phyloP scores from a whole-genome alignment of 2,888 invertebrate species.

The Nomada lathburiana region DNA sequence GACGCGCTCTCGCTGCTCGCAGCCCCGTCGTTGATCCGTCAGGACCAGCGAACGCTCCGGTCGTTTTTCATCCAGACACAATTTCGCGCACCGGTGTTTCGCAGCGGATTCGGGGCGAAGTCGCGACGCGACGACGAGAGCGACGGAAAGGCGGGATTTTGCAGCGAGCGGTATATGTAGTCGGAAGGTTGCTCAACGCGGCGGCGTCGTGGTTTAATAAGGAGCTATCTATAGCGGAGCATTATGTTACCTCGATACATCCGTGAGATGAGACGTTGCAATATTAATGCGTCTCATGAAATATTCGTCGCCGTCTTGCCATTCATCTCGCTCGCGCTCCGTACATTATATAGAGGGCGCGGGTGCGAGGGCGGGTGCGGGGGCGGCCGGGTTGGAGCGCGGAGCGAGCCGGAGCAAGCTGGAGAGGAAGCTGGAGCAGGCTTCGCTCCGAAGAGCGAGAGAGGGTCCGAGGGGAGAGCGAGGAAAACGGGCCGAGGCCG shows the following conservation, averaged over 20 bases:
- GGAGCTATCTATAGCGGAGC: conserved; percentile 85
- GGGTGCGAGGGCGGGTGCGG: conserved; percentile 31
- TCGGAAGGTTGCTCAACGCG: conserved; percentile 75
- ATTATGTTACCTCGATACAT: conserved; percentile 85
- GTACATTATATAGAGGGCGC: conserved; percentile 69
- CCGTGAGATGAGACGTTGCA: conserved; percentile 84
- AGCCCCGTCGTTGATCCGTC: conserved; percentile 66
- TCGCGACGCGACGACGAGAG: conserved; percentile 24
- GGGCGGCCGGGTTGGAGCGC: conserved; percentile 53
- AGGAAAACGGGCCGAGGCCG: conserved; percentile 27
- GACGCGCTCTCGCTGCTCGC: conserved; percentile 32
- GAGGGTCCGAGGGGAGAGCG: conserved; percentile 19
- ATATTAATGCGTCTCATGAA: conserved; percentile 83
- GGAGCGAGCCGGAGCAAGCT: conserved; percentile 33
- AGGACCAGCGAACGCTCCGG: conserved; percentile 3
- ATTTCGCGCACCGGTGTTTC: too few relatives aligned
- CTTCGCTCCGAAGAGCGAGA: conserved; percentile 27
- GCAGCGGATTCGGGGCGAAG: too few relatives aligned
- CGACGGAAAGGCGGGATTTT: conserved; percentile 60
- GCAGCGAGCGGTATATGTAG: conserved; percentile 61
- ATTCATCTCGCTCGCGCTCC: conserved; percentile 81
- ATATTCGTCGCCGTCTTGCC: conserved; percentile 84
- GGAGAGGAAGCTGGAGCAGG: conserved; percentile 37
- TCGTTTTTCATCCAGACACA: too few relatives aligned
- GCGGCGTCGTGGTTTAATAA: conserved; percentile 84